Base-by-base conservation (phyloP, 2,888 invertebrate genomes). In the Lepidochitona cinerea region DNA sequence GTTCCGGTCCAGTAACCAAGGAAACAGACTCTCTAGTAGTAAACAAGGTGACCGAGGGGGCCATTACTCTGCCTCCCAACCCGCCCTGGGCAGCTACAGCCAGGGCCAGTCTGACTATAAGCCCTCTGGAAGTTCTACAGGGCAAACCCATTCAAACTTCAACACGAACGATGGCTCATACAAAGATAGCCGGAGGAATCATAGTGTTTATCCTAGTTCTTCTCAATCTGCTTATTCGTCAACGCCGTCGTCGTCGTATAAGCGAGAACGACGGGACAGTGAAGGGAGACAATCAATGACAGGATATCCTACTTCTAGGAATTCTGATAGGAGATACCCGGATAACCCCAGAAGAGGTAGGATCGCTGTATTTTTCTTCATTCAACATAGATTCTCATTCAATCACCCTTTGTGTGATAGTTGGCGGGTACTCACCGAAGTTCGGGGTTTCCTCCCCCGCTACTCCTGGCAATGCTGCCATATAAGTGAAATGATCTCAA, bases 231-330 rank as follows among this genome's bases (percentile, higher is more conserved):
- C 29, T 32, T n/a, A n/a, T n/a, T n/a, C n/a, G n/a, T n/a, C n/a
- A n/a, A n/a, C n/a, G n/a, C n/a, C n/a, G n/a, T n/a, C n/a, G n/a
- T n/a, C n/a, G n/a, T n/a, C n/a, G n/a, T 23, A 29, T 65, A 81
- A 78, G 70, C 73, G 83, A 36, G 74, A 76, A 64, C 76, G 83
- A 33, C 76, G 80, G 18, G 82, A 84, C 67, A 84, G 83, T 77
- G 84, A 85, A 37, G 82, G 79, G 74, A 78, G 77, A 41, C 72
- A 77, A 37, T 23, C 18, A 49, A 49, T 49, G 49, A 49, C 49
- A 2, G 49, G 49, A 49, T 23, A 49, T 49, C 23, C 18, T 49
- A n/a, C 49, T 49, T 49, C 49, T 1, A 18, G 49, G 49, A 49
- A 23, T 49, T n/a, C 49, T 23, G 49, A 49, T 18, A 49, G 23